A percentile compares a stretch with the other conserved stretches of the same genome.
These are phyloP conservation scores for Odontamblyopus rebecca DNA, from an alignment of 2,797 vertebrate species.

Conservation along the genomic window DNA sequence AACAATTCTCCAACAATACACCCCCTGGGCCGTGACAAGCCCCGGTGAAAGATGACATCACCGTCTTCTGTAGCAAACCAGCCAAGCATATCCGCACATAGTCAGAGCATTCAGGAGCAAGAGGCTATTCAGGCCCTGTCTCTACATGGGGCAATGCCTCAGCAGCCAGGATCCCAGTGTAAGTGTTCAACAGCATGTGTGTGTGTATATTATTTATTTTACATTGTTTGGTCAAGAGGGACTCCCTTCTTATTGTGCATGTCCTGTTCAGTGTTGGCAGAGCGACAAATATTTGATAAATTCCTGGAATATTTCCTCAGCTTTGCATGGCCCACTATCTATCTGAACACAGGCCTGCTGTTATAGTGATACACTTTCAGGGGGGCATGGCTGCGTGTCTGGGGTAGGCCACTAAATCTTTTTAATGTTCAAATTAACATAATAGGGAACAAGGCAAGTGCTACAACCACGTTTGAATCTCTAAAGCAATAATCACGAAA, in stretches of 20 bases:
- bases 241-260: slow-evolving; percentile 43
- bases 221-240: slow-evolving; percentile 34
- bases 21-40: slow-evolving; percentile 59
- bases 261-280: slow-evolving; percentile 72
- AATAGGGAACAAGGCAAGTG: background rate
- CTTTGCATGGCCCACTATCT: slow-evolving; percentile 56
- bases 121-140: slow-evolving; percentile 28
- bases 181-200: slow-evolving; percentile 36
- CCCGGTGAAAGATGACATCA: slow-evolving; percentile 65
- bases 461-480: too few species aligned
- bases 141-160: slow-evolving; percentile 22
- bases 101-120: slow-evolving; percentile 39
- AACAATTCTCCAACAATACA: slow-evolving; percentile 61
- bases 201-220: slow-evolving; percentile 7
- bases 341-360: slow-evolving; percentile 40
- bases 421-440: background rate
- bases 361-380: background rate
- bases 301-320: slow-evolving; percentile 68
- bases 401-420: background rate
- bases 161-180: slow-evolving; percentile 27
- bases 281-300: slow-evolving; percentile 69
- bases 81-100: slow-evolving; percentile 46
- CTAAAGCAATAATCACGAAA: background rate
- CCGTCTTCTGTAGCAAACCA: slow-evolving; percentile 53
- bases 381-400: background rate